These are phyloP conservation scores for Physocephala rufipes DNA, from an alignment of 2,888 invertebrate genomes.

Conservation along the genomic window DNA sequence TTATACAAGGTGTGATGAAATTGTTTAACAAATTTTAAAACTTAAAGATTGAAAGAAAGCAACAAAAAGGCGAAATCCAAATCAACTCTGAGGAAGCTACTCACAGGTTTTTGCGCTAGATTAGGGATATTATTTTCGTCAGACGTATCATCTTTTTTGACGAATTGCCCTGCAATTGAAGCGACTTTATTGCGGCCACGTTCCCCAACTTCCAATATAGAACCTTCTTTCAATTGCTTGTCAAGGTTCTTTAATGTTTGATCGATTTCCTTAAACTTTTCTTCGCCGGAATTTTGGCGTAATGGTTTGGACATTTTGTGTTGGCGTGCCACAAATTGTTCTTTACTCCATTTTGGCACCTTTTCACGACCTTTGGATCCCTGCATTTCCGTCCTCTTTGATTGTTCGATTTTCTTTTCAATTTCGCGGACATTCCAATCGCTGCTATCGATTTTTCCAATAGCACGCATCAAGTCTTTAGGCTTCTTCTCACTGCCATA, in stretches of 20 bases:
- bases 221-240: slow-evolving; percentile 81
- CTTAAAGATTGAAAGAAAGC: slow-evolving; percentile 28
- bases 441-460: slow-evolving; percentile 86
- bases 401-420: slow-evolving; percentile 83
- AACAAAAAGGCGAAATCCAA: slow-evolving; percentile 9
- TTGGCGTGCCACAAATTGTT: slow-evolving; percentile 76
- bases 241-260: slow-evolving; percentile 76
- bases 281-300: slow-evolving; percentile 69
- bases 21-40: slow-evolving; percentile 13
- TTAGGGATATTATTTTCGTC: slow-evolving; percentile 60
- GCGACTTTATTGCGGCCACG: slow-evolving; percentile 81
- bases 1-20: slow-evolving; percentile 5
- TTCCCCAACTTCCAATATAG: slow-evolving; percentile 72
- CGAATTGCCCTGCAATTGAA: slow-evolving; percentile 83
- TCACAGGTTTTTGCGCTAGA: slow-evolving; percentile 65
- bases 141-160: slow-evolving; percentile 64
- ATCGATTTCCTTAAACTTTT: slow-evolving; percentile 78
- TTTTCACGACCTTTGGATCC: slow-evolving; percentile 71
- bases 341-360: slow-evolving; percentile 91
- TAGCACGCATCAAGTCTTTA: slow-evolving; percentile 84
- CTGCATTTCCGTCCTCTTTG: slow-evolving; percentile 64
- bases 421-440: slow-evolving; percentile 94
- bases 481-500: slow-evolving; percentile 78
- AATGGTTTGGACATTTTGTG: slow-evolving; percentile 76
- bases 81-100: slow-evolving; percentile 54